These are phyloP conservation scores for Drosophila picticornis DNA, from an alignment of 2,888 invertebrate species.

Conservation along the genomic window DNA sequence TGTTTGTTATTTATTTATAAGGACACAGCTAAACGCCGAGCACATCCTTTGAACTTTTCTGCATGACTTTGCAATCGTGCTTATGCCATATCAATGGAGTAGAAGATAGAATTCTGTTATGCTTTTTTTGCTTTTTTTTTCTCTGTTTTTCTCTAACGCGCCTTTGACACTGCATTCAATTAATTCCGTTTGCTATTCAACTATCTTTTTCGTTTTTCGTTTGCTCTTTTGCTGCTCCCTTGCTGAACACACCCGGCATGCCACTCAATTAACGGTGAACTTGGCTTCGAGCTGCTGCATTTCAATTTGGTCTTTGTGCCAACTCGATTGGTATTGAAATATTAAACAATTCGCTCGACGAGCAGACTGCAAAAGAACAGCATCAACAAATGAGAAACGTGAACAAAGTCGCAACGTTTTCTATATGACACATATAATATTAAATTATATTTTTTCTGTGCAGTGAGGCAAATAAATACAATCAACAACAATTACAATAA, in stretches of 20 bases:
- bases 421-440: background rate
- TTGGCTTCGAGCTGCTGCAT: conserved; percentile 42
- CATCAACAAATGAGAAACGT: conserved; percentile 43
- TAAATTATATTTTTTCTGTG: conserved; percentile 31
- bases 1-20: conserved; percentile 80
- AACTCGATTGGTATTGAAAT: conserved; percentile 45
- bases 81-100: conserved; percentile 24
- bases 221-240: background rate
- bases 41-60: conserved; percentile 77
- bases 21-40: conserved; percentile 51
- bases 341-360: conserved; percentile 51
- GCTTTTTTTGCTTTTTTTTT: conserved; percentile 8
- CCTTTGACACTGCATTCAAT: conserved; percentile 67
- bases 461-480: conserved; percentile 21
- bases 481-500: conserved; percentile 16
- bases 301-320: conserved; percentile 30
- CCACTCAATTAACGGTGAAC: conserved; percentile 32
- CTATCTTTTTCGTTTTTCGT: background rate
- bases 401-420: conserved; percentile 32
- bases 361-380: conserved; percentile 37
- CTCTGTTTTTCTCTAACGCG: conserved; percentile 18
- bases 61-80: conserved; percentile 70
- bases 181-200: conserved; percentile 59
- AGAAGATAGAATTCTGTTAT: conserved; percentile 17
- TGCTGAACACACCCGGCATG: too few relatives aligned